Percentiles rank a stretch among this genome's conserved stretches.
phyloP scores from a whole-genome alignment of 2,888 invertebrate genomes.

The Microdon myrmicae region DNA sequence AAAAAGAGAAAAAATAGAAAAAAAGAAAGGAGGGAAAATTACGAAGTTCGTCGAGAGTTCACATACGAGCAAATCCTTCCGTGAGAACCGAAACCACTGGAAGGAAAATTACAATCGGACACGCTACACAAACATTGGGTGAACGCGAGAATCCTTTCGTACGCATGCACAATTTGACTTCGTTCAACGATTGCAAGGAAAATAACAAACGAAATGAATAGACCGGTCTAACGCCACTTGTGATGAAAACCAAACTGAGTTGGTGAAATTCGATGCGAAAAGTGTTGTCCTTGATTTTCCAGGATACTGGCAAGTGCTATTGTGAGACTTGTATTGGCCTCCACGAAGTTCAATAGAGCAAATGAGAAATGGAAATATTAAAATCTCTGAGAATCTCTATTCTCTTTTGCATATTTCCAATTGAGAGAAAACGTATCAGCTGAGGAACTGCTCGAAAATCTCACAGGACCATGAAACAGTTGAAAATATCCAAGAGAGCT shows the following conservation, averaged over 20 bases:
- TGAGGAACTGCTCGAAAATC: background rate
- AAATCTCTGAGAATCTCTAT: slow-evolving; percentile 15
- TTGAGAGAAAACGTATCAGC: background rate
- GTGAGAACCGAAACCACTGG: slow-evolving; percentile 10
- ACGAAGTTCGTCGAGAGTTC: slow-evolving; percentile 4
- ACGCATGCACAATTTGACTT: slow-evolving; percentile 44
- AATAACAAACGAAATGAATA: slow-evolving; percentile 48
- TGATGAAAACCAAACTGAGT: slow-evolving; percentile 51
- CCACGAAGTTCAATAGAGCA: slow-evolving; percentile 15
- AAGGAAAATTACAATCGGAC: slow-evolving; percentile 5
- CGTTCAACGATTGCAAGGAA: slow-evolving; percentile 35
- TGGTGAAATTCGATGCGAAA: slow-evolving; percentile 47
- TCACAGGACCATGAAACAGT: slow-evolving; percentile 9
- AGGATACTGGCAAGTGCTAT: slow-evolving; percentile 41
- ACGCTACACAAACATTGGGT: background rate
- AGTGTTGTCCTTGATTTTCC: slow-evolving; percentile 52
- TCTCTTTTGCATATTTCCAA: too few species aligned
- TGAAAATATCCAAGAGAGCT: slow-evolving; percentile 11
- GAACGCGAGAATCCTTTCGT: slow-evolving; percentile 26
- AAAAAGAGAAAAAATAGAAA: slow-evolving; percentile 3
- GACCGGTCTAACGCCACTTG: slow-evolving; percentile 50
- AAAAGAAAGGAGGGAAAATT: slow-evolving; percentile 8
- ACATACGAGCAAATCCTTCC: slow-evolving; percentile 1
- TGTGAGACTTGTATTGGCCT: slow-evolving; percentile 1
- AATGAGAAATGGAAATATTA: slow-evolving; percentile 9